phyloP scores from a whole-genome alignment of 1,140 invertebrate genomes.

The Liolophura sinensis region DNA sequence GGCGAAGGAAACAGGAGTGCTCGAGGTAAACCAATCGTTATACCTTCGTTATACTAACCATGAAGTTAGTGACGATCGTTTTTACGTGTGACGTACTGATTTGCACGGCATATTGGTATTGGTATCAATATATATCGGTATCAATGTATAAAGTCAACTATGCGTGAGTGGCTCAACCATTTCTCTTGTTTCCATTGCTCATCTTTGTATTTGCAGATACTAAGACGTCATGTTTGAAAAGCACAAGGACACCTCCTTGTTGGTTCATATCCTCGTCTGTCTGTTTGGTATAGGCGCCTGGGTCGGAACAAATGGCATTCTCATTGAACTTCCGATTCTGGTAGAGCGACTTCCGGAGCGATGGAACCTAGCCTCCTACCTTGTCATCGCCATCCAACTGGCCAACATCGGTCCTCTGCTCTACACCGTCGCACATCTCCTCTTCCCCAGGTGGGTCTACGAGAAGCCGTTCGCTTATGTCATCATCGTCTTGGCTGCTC shows the following conservation, averaged over 20 bases:
- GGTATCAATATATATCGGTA: too few species aligned
- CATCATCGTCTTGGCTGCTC: constrained; percentile 68
- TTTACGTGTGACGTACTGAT: too few species aligned
- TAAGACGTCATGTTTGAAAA: too few species aligned
- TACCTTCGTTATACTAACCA: too few species aligned
- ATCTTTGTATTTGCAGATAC: too few species aligned
- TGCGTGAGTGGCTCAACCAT: too few species aligned
- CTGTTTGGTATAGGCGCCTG: constrained; percentile 83
- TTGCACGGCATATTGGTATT: too few species aligned
- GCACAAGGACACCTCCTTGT: neutral
- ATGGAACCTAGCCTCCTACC: constrained; percentile 84
- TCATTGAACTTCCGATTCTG: constrained; percentile 84
- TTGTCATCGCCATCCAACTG: constrained; percentile 78
- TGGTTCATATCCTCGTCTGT: constrained; percentile 63
- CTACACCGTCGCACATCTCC: constrained; percentile 64
- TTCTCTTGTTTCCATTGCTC: too few species aligned
- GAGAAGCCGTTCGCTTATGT: constrained; percentile 66
- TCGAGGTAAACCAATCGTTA: too few species aligned
- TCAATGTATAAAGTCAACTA: too few species aligned
- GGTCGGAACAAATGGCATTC: constrained; percentile 87
- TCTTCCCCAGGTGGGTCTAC: constrained; percentile 58
- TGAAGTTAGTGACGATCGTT: too few species aligned
- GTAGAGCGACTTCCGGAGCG: constrained; percentile 76
- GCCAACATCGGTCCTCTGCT: constrained; percentile 81
- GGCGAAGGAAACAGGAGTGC: too few species aligned